Base-by-base conservation (phyloP, 2,113 vertebrate species). In the Aythya baeri region DNA sequence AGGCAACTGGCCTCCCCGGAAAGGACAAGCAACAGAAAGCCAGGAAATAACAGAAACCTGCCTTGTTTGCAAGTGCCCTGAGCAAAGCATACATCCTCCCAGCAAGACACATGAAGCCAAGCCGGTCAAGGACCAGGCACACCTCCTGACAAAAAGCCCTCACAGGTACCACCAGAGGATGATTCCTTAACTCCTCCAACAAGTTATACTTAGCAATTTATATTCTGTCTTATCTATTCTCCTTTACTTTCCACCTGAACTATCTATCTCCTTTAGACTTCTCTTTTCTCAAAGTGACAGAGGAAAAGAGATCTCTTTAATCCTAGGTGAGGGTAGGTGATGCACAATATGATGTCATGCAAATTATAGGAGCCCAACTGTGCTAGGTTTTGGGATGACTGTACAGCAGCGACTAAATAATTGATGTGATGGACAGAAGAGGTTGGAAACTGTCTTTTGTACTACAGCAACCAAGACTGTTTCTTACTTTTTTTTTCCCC, bases 11-110 rank as follows among this genome's bases (percentile, higher is more conserved):
- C 27, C 13, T 34, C 6, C 38, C 44, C 20, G 7, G 65, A 65
- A 72, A 59, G 65, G 55, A 76, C 0, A 2, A 89, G 58, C 0
- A 4, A 13, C 2, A 5, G 46, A n/a, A 63, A 84, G n/a, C 29
- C 74, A 34, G 26, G 10, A 84, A 54, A 23, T 54, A 50, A 55
- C 1, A 0, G 54, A 57, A n/a, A 80, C 26, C 23, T 62, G 31
- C 55, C 36, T 41, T 17, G 31, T 34, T 62, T 10, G 32, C 43
- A 55, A 55, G 46, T 77, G 65, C 29, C 41, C 46, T 52, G 29
- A 63, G 49, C 23, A 67, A 79, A 55, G 6, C 0, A 1, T 71
- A 85, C 16, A 38, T 16, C 32, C n/a, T 46, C 32, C 44, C 61
- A 78, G 50, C 16, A 73, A 63, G 36, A 23, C 26, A 31, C 2